phyloP scores from a whole-genome alignment of 2,113 vertebrate species.

The Gallinago paraguaiae region DNA sequence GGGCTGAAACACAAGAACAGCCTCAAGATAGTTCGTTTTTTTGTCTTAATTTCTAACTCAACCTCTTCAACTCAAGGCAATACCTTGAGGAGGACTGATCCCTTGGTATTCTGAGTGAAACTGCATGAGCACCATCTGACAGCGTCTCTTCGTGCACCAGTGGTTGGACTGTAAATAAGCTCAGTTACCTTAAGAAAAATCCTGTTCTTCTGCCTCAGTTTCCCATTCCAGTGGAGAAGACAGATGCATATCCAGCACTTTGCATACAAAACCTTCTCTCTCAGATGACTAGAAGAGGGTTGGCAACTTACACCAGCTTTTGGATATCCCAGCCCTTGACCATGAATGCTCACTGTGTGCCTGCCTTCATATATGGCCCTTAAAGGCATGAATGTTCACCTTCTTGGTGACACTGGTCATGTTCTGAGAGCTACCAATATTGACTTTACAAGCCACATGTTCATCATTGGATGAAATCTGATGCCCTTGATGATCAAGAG shows the following conservation, averaged over 20 bases:
- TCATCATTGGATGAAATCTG: background rate
- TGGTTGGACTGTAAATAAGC: background rate
- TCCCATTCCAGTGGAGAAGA: background rate
- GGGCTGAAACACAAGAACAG: background rate
- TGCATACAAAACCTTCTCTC: background rate
- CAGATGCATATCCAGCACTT: background rate
- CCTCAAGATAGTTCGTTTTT: background rate
- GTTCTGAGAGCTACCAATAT: background rate
- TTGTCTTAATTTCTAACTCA: background rate
- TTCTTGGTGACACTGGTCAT: background rate
- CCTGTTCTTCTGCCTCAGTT: background rate
- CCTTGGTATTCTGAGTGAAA: background rate
- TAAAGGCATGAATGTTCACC: background rate
- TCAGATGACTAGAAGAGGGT: background rate
- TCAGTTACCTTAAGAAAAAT: background rate
- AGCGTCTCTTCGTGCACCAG: background rate
- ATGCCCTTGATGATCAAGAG: background rate
- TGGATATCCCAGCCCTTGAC: background rate
- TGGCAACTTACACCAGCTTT: background rate
- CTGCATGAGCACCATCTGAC: accelerated
- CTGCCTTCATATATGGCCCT: background rate
- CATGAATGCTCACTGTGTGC: background rate
- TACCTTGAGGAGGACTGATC: background rate
- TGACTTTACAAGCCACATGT: background rate
- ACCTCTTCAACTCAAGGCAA: background rate